A percentile compares a stretch with the other conserved stretches of the same genome.
Conservation (phyloP, 2,888 invertebrate species). For the Muschampia plurimacula region DNA sequence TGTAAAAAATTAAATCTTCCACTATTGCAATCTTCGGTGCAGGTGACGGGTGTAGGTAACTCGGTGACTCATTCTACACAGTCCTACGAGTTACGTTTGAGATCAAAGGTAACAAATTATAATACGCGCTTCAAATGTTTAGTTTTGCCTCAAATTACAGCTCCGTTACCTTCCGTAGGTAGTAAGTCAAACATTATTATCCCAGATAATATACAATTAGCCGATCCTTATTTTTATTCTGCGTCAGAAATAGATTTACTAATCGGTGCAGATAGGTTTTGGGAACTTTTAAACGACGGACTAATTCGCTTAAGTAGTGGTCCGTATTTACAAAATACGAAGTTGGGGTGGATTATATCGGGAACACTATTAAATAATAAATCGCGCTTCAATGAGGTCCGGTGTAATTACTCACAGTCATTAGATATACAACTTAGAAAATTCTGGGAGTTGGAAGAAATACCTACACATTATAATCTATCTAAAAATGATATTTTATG, state of each 20-base stretch:
- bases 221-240: conserved; percentile 43
- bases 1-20: conserved; percentile 37
- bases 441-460: conserved; percentile 46
- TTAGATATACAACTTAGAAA: conserved; percentile 37
- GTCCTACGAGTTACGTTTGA: background rate
- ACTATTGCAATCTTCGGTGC: conserved; percentile 39
- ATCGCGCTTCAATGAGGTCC: conserved; percentile 14
- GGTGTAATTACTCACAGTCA: conserved; percentile 40
- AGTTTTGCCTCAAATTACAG: conserved; percentile 36
- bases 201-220: conserved; percentile 39
- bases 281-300: conserved; percentile 42
- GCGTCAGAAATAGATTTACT: conserved; percentile 41
- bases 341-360: conserved; percentile 45
- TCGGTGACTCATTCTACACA: conserved; percentile 26
- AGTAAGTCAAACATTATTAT: conserved; percentile 23
- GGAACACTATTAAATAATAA: conserved; percentile 29
- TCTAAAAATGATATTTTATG: conserved; percentile 39
- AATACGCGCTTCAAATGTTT: conserved; percentile 41
- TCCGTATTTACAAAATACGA: conserved; percentile 44
- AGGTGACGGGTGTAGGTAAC: conserved; percentile 41
- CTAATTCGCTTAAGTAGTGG: conserved; percentile 41
- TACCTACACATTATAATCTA: conserved; percentile 10
- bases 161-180: conserved; percentile 33
- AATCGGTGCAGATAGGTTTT: conserved; percentile 45
- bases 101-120: conserved; percentile 18